phyloP scores from a whole-genome alignment of 1,140 invertebrate genomes.

The Pogonus chalceus region DNA sequence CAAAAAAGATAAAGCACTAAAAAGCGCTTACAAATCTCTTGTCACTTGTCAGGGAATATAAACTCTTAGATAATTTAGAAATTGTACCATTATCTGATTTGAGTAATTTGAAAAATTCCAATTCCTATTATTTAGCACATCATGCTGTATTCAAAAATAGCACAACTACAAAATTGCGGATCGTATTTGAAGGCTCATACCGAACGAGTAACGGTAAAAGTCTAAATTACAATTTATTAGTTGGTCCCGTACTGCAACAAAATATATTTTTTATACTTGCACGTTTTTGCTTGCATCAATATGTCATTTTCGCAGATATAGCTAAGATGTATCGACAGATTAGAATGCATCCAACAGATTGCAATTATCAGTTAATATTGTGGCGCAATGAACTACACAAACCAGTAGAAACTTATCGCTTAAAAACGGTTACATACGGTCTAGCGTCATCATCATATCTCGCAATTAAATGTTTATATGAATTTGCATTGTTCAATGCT shows the following conservation, averaged over 20 bases:
- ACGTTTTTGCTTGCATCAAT: slow-evolving; percentile 27
- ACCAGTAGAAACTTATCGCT: slow-evolving; percentile 11
- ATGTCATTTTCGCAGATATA: slow-evolving; percentile 24
- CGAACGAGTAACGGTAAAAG: slow-evolving; percentile 19
- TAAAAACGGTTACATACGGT: background rate
- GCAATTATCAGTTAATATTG: slow-evolving; percentile 33
- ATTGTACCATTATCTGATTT: slow-evolving; percentile 14
- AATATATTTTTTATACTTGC: slow-evolving; percentile 28
- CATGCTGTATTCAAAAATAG: slow-evolving; percentile 28
- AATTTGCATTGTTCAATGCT: too few species aligned
- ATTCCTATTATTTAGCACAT: slow-evolving; percentile 33
- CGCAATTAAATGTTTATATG: too few species aligned
- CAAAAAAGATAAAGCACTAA: slow-evolving; percentile 18
- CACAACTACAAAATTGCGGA: slow-evolving; percentile 26
- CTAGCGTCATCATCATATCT: background rate
- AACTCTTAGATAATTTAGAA: too few species aligned
- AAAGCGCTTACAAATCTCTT: too few species aligned
- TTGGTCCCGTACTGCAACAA: slow-evolving; percentile 27
- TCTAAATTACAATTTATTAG: slow-evolving; percentile 20
- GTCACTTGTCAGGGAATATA: too few species aligned
- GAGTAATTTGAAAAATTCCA: slow-evolving; percentile 28
- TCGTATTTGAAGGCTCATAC: slow-evolving; percentile 15
- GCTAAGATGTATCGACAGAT: slow-evolving; percentile 35
- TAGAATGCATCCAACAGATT: slow-evolving; percentile 23
- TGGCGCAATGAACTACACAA: slow-evolving; percentile 25